phyloP scores from a whole-genome alignment of 2,888 invertebrate genomes.

The Oxyteleia sp. region DNA sequence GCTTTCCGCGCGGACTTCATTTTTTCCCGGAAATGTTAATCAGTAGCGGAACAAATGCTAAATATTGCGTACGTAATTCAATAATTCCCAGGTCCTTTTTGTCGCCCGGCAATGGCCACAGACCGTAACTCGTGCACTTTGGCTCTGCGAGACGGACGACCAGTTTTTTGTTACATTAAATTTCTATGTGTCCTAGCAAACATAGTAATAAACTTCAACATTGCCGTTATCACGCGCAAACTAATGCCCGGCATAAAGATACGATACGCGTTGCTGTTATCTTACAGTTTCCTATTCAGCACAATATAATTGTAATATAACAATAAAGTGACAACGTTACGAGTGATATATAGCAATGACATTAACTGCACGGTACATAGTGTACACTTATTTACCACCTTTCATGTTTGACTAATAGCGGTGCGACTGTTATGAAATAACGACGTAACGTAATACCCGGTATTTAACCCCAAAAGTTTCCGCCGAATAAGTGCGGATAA shows the following conservation, averaged over 20 bases:
- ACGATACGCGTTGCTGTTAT: conserved; percentile 27
- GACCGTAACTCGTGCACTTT: conserved; percentile 4
- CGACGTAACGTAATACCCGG: conserved; percentile 28
- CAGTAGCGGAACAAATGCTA: conserved; percentile 11
- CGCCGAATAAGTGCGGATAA: conserved; percentile 12
- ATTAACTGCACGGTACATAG: conserved; percentile 25
- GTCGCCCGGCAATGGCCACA: background rate
- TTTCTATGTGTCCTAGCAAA: conserved; percentile 33
- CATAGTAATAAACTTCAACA: conserved; percentile 39
- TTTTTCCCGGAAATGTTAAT: conserved; percentile 25
- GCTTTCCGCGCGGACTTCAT: background rate
- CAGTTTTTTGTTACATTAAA: conserved; percentile 34
- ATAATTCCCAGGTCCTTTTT: background rate
- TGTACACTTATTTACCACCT: conserved; percentile 50
- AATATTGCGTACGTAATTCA: conserved; percentile 3
- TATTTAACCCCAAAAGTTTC: conserved; percentile 36
- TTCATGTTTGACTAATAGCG: conserved; percentile 58
- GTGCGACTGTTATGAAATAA: conserved; percentile 42
- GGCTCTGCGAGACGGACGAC: background rate
- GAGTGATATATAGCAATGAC: conserved; percentile 53
- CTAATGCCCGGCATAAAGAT: conserved; percentile 47
- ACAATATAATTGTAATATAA: conserved; percentile 64
- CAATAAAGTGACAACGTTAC: conserved; percentile 63
- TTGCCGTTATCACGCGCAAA: conserved; percentile 32
- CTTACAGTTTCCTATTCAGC: conserved; percentile 44